These are phyloP conservation scores for Mesocricetus auratus DNA, from an alignment of 2,113 vertebrate genomes.

Conservation along the genomic window DNA sequence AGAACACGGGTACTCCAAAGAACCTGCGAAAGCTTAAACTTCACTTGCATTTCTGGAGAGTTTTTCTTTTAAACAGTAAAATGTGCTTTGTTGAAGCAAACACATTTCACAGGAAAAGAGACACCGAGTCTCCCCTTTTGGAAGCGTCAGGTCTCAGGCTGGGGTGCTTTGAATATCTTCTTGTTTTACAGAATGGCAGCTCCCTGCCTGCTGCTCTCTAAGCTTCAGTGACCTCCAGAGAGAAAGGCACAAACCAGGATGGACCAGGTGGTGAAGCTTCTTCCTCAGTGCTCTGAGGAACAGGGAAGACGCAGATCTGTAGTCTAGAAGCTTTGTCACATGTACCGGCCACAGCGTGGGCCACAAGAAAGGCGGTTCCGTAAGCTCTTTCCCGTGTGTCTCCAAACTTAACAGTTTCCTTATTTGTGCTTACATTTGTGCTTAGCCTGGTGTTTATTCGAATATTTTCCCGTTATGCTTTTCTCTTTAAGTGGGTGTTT, in stretches of 20 bases:
- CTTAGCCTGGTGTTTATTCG: neutral
- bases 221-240: neutral
- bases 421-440: conserved; percentile 5
- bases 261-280: neutral
- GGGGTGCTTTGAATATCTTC: neutral
- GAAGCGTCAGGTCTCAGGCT: neutral
- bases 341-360: accelerated
- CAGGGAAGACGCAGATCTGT: neutral
- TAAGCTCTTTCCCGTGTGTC: neutral
- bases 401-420: neutral
- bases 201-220: neutral
- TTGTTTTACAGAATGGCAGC: neutral
- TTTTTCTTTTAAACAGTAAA: neutral
- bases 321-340: neutral
- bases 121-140: neutral
- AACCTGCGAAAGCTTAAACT: neutral
- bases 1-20: neutral
- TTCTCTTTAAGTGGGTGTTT: conserved; percentile 27
- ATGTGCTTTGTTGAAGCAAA: neutral
- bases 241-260: neutral
- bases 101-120: neutral
- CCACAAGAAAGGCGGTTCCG: neutral
- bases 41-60: neutral
- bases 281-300: neutral
- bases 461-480: neutral